A percentile compares a stretch with the other conserved stretches of the same genome.
Conservation (phyloP, 2,888 invertebrate species). For the Aporophyla lueneburgensis region DNA sequence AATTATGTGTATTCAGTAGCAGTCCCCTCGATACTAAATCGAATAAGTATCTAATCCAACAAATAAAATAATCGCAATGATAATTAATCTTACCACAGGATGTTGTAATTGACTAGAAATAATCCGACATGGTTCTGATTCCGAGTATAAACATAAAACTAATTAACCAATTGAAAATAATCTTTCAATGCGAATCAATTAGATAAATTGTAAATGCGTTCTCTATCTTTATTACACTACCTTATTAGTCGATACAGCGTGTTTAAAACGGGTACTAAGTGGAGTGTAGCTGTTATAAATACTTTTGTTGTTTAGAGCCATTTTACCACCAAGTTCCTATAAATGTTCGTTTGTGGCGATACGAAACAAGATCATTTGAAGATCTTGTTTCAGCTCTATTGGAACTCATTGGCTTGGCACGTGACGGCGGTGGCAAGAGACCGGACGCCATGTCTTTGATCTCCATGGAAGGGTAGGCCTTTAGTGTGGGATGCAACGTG, state of each 20-base stretch:
- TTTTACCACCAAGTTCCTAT: not conserved
- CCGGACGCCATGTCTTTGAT: not conserved
- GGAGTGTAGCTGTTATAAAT: not conserved
- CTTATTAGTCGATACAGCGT: constrained; percentile 8
- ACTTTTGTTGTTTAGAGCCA: not conserved
- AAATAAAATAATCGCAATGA: constrained; percentile 37
- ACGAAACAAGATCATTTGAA: not conserved
- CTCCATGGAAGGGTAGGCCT: not conserved
- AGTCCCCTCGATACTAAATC: not conserved
- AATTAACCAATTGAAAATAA: constrained; percentile 54
- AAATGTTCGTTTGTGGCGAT: not conserved
- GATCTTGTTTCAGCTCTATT: not conserved
- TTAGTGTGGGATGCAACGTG: not conserved
- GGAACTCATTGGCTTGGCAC: not conserved
- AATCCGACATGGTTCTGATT: constrained; percentile 31
- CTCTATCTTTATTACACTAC: constrained; percentile 41
- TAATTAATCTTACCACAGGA: constrained; percentile 46
- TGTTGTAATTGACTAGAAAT: constrained; percentile 51
- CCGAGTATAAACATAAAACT: constrained; percentile 35
- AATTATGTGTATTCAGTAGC: not conserved
- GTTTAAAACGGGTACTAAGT: constrained; percentile 10
- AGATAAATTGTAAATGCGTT: constrained; percentile 43
- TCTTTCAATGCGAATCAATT: constrained; percentile 50
- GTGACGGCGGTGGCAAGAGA: not conserved
- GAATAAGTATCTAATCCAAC: not conserved